These are phyloP conservation scores for Drosophila bunnanda DNA, from an alignment of 2,888 invertebrate species.

Conservation along the genomic window DNA sequence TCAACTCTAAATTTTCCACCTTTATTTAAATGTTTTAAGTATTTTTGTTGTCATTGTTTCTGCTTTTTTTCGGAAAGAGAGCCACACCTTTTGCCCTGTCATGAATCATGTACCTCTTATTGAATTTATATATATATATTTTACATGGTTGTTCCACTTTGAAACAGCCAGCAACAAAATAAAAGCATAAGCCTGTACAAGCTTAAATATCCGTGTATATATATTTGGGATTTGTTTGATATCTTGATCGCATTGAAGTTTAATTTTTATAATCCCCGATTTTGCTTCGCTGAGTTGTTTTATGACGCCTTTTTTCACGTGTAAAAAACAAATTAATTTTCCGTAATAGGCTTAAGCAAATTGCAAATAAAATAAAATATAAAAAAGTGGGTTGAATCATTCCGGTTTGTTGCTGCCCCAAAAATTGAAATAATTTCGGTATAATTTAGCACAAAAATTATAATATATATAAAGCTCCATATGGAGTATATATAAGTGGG, in stretches of 20 bases:
- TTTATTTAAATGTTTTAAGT: conserved; percentile 31
- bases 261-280: conserved; percentile 61
- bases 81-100: conserved; percentile 72
- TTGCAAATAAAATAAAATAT: conserved; percentile 5
- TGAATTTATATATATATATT: conserved; percentile 41
- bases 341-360: conserved; percentile 36
- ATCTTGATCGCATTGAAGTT: conserved; percentile 39
- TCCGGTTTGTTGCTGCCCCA: conserved; percentile 3
- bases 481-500: conserved; percentile 8
- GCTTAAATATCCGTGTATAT: conserved; percentile 34
- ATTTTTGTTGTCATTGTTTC: conserved; percentile 27
- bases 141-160: conserved; percentile 75
- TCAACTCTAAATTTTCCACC: conserved; percentile 4
- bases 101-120: conserved; percentile 66
- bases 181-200: conserved; percentile 15
- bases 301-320: conserved; percentile 9
- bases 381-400: conserved; percentile 13
- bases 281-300: conserved; percentile 24
- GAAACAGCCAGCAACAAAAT: conserved; percentile 47
- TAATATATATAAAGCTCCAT: conserved; percentile 13
- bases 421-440: conserved; percentile 20
- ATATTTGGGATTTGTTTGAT: conserved; percentile 19
- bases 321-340: conserved; percentile 13
- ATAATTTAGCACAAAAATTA: conserved; percentile 19
- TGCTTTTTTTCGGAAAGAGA: conserved; percentile 37